Evolutionary conservation across 2,888 invertebrate genomes (phyloP).

Genomic region (Lasius platythorax): DNA sequence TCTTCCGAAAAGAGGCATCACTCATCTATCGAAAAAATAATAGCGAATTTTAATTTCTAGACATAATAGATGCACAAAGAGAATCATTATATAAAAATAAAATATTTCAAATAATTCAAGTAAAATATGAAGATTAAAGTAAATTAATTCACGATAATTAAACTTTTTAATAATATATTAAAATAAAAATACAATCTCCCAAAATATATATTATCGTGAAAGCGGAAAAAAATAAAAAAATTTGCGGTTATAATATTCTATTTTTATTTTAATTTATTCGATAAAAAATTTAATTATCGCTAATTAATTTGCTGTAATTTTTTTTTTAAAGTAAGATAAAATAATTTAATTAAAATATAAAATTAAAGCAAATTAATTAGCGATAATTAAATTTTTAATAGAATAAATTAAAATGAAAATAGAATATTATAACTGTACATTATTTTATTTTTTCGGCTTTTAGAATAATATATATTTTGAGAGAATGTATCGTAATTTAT

Average conservation of each 20-base stretch:
- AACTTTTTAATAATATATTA: not conserved
- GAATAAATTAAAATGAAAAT: too few relatives aligned
- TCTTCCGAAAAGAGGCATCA: not conserved
- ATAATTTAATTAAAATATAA: too few relatives aligned
- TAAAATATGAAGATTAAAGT: not conserved
- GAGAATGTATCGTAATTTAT: too few relatives aligned
- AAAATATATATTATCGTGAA: not conserved
- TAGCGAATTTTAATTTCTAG: not conserved
- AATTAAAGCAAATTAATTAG: too few relatives aligned
- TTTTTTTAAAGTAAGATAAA: not conserved
- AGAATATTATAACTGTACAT: too few relatives aligned
- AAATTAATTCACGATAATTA: not conserved
- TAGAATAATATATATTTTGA: too few relatives aligned
- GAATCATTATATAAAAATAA: constrained; percentile 4
- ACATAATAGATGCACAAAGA: not conserved
- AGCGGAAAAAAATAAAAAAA: not conserved
- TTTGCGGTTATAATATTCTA: not conserved
- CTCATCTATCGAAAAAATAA: not conserved
- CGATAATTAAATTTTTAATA: too few relatives aligned
- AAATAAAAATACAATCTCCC: not conserved
- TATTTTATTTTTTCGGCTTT: too few relatives aligned
- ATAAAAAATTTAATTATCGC: not conserved
- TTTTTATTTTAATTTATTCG: not conserved
- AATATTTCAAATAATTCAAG: not conserved
- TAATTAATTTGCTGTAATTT: not conserved